Conservation (phyloP, 2,797 vertebrate genomes). For the Myotis planiceps region DNA sequence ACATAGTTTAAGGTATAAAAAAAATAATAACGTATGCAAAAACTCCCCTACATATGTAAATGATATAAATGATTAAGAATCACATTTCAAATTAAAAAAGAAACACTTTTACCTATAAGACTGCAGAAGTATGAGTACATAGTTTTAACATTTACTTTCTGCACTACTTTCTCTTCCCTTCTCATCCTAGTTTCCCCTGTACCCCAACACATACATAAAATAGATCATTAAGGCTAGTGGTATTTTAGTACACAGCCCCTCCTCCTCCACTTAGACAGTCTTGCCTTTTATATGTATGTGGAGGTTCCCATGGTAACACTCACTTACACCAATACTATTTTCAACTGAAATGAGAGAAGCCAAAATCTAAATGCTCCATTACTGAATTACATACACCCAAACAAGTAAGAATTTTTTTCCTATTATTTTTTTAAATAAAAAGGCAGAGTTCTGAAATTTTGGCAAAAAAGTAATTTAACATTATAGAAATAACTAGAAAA, state of each 20-base stretch:
- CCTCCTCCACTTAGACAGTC: conserved; percentile 56
- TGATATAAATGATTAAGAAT: conserved; percentile 42
- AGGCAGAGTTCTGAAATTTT: conserved; percentile 82
- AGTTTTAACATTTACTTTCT: conserved; percentile 28
- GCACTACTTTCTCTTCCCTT: neutral
- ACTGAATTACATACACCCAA: conserved; percentile 71
- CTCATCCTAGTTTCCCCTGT: neutral
- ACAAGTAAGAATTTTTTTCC: conserved; percentile 62
- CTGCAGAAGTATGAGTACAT: neutral
- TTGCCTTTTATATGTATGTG: conserved; percentile 70
- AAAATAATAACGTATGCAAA: neutral
- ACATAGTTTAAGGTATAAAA: conserved; percentile 1
- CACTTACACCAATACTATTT: conserved; percentile 65
- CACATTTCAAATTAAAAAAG: conserved; percentile 42
- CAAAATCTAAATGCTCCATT: conserved; percentile 74
- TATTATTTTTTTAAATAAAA: conserved; percentile 84
- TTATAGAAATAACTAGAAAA: conserved; percentile 80
- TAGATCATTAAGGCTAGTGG: neutral
- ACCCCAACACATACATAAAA: neutral
- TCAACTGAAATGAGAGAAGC: conserved; percentile 62
- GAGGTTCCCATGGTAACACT: conserved; percentile 71
- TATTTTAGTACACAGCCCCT: conserved; percentile 4
- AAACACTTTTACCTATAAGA: neutral
- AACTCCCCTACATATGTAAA: neutral
- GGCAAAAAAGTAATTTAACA: conserved; percentile 81